A percentile compares a stretch with the other conserved stretches of the same genome.
These are phyloP conservation scores for Atherix ibis DNA, from an alignment of 2,888 invertebrate genomes.

Conservation along the genomic window DNA sequence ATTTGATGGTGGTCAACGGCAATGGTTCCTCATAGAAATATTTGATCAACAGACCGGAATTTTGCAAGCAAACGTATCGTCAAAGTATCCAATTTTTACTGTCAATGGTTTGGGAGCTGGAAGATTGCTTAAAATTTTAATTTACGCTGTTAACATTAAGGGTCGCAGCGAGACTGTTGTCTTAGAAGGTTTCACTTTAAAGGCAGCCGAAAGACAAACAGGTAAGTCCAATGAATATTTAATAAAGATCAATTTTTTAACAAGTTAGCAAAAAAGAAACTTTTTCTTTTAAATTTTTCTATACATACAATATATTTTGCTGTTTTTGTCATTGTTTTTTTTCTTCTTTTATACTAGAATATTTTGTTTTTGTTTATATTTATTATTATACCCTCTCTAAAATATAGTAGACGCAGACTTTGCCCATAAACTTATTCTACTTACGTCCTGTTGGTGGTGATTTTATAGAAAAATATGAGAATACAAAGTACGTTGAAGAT, in stretches of 20 bases:
- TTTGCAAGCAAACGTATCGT: conserved; percentile 49
- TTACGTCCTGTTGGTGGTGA: no score
- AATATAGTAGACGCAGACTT: no score
- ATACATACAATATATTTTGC: neutral
- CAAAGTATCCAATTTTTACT: conserved; percentile 56
- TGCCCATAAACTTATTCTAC: no score
- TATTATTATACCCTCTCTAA: no score
- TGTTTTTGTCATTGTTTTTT: neutral
- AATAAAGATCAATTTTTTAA: conserved; percentile 14
- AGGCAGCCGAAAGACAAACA: conserved; percentile 61
- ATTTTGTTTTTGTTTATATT: no score
- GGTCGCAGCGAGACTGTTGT: conserved; percentile 60
- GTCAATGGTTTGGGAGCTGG: conserved; percentile 65
- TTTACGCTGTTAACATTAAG: conserved; percentile 70
- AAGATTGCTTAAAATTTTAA: conserved; percentile 56
- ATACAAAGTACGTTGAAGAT: no score
- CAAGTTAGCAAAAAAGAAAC: no score
- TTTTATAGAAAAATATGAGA: no score
- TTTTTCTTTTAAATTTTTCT: conserved; percentile 12
- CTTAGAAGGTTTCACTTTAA: conserved; percentile 56
- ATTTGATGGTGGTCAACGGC: conserved; percentile 62
- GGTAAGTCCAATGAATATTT: conserved; percentile 35
- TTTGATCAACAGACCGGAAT: conserved; percentile 47
- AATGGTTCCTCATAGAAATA: conserved; percentile 55
- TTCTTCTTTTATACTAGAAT: no score